phyloP scores from a whole-genome alignment of 2,113 vertebrate genomes.

The Alaudala cheleensis region DNA sequence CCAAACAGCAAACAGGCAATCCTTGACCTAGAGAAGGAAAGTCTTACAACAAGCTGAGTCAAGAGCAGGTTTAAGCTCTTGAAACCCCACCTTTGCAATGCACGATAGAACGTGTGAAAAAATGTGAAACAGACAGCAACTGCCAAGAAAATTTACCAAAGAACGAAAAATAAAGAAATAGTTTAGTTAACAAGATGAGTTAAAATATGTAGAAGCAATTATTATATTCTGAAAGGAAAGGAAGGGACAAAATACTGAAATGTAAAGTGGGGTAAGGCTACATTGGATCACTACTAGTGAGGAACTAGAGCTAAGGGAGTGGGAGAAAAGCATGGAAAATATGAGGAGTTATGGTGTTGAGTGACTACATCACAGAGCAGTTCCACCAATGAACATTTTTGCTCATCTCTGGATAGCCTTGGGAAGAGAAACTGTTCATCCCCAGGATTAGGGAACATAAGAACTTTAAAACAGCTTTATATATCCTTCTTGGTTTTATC shows the following conservation, averaged over 20 bases:
- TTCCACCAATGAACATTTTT: background rate
- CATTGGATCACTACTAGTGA: background rate
- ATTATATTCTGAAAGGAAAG: background rate
- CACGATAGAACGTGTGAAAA: background rate
- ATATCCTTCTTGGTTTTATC: background rate
- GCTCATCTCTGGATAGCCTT: background rate
- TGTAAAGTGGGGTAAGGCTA: background rate
- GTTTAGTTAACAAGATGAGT: background rate
- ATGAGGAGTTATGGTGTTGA: background rate
- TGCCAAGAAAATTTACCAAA: background rate
- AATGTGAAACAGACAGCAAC: background rate
- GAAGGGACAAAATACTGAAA: background rate
- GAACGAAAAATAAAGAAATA: background rate
- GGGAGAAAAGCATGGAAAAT: background rate
- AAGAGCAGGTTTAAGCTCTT: background rate
- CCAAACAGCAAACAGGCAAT: background rate
- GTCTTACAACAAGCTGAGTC: background rate
- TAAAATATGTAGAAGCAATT: background rate
- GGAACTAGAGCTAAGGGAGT: background rate
- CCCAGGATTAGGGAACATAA: background rate
- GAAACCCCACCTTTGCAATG: fast-evolving
- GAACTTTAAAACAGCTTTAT: background rate
- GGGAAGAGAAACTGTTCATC: background rate
- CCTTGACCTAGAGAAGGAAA: background rate
- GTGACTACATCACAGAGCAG: background rate